Evolutionary conservation across 2,113 vertebrate species (phyloP).

Genomic region (Hydropotes inermis): DNA sequence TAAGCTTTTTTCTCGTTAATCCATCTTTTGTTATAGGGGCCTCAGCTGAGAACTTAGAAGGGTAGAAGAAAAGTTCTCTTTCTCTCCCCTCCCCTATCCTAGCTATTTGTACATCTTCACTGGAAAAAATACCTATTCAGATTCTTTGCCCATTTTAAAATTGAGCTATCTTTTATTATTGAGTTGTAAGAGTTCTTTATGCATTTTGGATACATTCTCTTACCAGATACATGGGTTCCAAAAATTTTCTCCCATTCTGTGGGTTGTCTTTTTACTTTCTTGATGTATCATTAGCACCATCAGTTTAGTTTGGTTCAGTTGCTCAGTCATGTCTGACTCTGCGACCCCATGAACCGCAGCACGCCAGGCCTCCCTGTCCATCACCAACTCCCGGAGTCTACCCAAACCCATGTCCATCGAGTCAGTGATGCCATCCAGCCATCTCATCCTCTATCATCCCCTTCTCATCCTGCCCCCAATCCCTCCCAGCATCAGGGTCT

Average conservation of each 20-base stretch:
- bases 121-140: neutral
- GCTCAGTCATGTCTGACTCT: neutral
- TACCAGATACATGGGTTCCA: neutral
- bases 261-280: neutral
- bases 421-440: neutral
- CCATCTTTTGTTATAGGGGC: neutral
- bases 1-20: neutral
- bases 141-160: constrained; percentile 11
- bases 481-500: neutral
- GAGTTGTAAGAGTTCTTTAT: neutral
- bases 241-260: neutral
- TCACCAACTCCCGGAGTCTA: neutral
- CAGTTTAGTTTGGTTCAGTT: neutral
- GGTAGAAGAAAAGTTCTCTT: neutral
- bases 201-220: neutral
- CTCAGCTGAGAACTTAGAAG: neutral
- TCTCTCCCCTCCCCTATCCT: neutral
- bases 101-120: neutral
- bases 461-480: neutral
- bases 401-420: neutral
- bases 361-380: neutral
- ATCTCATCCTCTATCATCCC: neutral
- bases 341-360: neutral
- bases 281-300: neutral
- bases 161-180: neutral